Percentiles rank a stretch among this genome's conserved stretches.
phyloP scores from a whole-genome alignment of 2,888 invertebrate species.

The Nomada fucata region DNA sequence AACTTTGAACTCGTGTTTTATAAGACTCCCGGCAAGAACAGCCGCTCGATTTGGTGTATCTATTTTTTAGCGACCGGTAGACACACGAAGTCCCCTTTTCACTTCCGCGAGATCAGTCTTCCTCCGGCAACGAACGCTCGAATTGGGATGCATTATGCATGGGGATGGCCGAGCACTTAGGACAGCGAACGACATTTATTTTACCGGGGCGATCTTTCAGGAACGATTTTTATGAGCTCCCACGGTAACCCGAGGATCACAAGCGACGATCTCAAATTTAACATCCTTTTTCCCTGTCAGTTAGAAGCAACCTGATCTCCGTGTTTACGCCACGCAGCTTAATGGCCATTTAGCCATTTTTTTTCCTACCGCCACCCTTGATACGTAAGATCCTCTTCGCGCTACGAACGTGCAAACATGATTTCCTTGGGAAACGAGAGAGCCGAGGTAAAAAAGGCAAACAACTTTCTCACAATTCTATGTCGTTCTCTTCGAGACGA shows the following conservation, averaged over 20 bases:
- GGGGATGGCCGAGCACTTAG: constrained; percentile 17
- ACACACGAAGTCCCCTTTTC: background rate
- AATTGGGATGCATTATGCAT: constrained; percentile 43
- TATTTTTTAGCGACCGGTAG: constrained; percentile 19
- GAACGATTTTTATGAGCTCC: constrained; percentile 42
- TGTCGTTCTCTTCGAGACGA: background rate
- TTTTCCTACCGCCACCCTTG: background rate
- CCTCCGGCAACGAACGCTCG: constrained; percentile 6
- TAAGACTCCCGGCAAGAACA: background rate
- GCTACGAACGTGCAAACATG: background rate
- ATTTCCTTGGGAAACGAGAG: no score
- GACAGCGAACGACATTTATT: constrained; percentile 30
- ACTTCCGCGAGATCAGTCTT: constrained; percentile 24
- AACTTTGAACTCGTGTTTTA: constrained; percentile 20
- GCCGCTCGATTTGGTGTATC: constrained; percentile 14
- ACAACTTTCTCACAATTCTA: no score
- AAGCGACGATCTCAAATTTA: constrained; percentile 11
- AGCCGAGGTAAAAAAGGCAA: no score
- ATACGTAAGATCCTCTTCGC: background rate
- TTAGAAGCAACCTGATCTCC: background rate
- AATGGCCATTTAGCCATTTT: constrained; percentile 28
- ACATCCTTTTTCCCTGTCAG: constrained; percentile 8
- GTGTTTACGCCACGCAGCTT: constrained; percentile 16
- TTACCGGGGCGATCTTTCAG: constrained; percentile 25
- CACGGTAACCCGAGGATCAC: constrained; percentile 4